Base-by-base conservation (phyloP, 1,140 invertebrate genomes). In the Brachionus manjavacas region DNA sequence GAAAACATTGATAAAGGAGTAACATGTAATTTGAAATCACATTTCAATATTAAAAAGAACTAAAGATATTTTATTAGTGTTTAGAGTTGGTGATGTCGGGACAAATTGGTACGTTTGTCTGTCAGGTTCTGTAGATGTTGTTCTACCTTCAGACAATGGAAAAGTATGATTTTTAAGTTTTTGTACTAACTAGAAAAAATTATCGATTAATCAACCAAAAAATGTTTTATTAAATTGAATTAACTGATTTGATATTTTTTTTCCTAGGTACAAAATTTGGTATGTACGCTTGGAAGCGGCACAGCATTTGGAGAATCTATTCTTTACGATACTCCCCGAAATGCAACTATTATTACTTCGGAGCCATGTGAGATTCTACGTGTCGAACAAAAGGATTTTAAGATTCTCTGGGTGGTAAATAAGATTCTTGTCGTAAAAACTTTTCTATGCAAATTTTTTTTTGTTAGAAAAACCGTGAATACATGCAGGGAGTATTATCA, bases 301-400 rank as follows among this genome's bases (percentile, higher is more conserved):
- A 92, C 92, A n/a, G 93, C 93, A 52, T 94, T 94, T 88, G 93
- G 93, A 3, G 93, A 94, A 89, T 92, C 92, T 39, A 92, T 94
- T 85, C 89, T 94, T 74, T 91, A 93, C 86, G 93, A 93, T 87
- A 90, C 92, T 79, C 93, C 93, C 4, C 90, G 93, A 85, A 92
- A 93, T 84, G 92, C 92, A 72, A 94, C 93, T 1, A 92, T 94
- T 43, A 91, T 94, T 43, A 94, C 93, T 7, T 92, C 92, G 87
- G 93, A 93, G 83, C 92, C 92, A 74, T 94, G 93, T 86, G 93
- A 94, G 88, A 89, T 94, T 43, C 90, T 94, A 16, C 88, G 93
- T 31, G 92, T 94, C 23, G 93, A 94, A 88, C 92, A 93, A 86
- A 91, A 92, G 85, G 93, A 94, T 89, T 94, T 94, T 88, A 92